These are phyloP conservation scores for Athalia rosae DNA, from an alignment of 2,888 invertebrate genomes.

Conservation along the genomic window DNA sequence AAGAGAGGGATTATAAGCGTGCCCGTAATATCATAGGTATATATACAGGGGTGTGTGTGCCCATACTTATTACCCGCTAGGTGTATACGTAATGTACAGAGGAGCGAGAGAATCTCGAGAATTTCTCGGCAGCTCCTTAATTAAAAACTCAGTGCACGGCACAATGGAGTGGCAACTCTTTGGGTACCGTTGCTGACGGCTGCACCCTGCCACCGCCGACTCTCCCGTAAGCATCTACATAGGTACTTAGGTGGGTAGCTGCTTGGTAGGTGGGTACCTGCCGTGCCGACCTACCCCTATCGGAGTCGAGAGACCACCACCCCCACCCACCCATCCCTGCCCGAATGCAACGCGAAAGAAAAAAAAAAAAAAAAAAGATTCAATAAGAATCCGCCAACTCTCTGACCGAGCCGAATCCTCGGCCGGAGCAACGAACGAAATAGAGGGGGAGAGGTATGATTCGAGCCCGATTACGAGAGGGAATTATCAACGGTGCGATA, in stretches of 20 bases:
- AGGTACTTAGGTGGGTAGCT: constrained; percentile 50
- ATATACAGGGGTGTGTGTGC: too few relatives aligned
- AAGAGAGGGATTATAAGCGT: background rate
- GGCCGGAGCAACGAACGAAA: background rate
- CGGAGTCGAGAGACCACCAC: constrained; percentile 1
- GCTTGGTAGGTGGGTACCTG: constrained; percentile 52
- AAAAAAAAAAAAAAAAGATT: too few relatives aligned
- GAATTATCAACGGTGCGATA: too few relatives aligned
- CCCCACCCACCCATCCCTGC: too few relatives aligned
- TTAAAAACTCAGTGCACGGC: constrained; percentile 69
- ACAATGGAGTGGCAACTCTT: constrained; percentile 71
- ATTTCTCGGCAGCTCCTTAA: constrained; percentile 67
- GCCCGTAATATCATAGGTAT: too few relatives aligned
- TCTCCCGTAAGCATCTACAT: constrained; percentile 41
- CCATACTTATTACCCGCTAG: too few relatives aligned
- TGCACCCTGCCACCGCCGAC: constrained; percentile 37
- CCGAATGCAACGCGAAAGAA: too few relatives aligned
- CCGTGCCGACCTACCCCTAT: constrained; percentile 55
- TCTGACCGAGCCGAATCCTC: constrained; percentile 43
- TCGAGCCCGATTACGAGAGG: too few relatives aligned
- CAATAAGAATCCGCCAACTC: too few relatives aligned
- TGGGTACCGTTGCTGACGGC: constrained; percentile 57
- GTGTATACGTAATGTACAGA: background rate
- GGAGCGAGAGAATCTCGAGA: constrained; percentile 59
- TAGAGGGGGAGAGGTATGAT: too few relatives aligned